Percentiles rank a stretch among this genome's conserved stretches.
Evolutionary conservation across 1,140 invertebrate species (phyloP).

Genomic region (Trichonephila clavipes): DNA sequence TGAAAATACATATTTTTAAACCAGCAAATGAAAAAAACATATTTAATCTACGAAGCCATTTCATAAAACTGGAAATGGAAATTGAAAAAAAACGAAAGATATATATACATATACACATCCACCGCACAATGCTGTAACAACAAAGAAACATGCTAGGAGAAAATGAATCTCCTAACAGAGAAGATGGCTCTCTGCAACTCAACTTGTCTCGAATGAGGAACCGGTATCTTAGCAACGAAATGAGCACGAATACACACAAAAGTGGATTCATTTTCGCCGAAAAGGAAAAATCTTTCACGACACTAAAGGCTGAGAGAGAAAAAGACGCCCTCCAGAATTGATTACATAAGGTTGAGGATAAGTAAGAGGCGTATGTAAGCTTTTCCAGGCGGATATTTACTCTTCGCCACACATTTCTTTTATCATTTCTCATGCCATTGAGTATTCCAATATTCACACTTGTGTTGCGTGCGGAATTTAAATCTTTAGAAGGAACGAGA

Average conservation of each 20-base stretch:
- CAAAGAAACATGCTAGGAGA: neutral
- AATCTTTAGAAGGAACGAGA: neutral
- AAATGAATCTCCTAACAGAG: neutral
- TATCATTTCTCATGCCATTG: neutral
- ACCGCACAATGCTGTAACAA: neutral
- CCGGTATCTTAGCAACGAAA: slow-evolving; percentile 37
- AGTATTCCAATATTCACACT: neutral
- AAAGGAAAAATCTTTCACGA: slow-evolving; percentile 25
- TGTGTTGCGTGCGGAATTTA: neutral
- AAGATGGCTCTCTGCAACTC: neutral
- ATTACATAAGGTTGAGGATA: slow-evolving; percentile 11
- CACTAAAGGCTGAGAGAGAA: neutral
- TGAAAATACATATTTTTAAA: too few species aligned
- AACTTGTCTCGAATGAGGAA: neutral
- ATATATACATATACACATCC: neutral
- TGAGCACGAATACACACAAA: slow-evolving; percentile 7
- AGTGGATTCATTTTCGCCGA: slow-evolving; percentile 26
- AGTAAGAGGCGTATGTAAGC: neutral
- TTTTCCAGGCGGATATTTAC: neutral
- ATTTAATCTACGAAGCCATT: too few species aligned
- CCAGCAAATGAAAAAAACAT: too few species aligned
- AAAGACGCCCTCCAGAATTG: slow-evolving; percentile 19
- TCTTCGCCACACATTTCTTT: neutral
- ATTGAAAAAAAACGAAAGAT: too few species aligned
- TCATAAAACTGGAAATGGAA: too few species aligned